Conservation (phyloP, 2,113 vertebrate genomes). For the Odobenus rosmarus region DNA sequence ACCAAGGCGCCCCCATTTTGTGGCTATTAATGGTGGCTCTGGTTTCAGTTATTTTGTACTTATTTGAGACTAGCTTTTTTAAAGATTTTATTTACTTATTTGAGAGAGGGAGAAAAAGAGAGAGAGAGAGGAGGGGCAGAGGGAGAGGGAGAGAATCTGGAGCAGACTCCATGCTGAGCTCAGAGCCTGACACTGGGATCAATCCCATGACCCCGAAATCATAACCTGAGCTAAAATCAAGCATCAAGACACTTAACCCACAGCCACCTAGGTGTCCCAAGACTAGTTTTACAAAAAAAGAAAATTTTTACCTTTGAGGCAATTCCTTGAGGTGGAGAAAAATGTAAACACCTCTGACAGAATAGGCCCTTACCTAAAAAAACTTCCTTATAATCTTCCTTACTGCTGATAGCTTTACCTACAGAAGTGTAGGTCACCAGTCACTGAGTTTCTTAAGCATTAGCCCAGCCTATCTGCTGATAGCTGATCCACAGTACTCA, state of each 20-base stretch:
- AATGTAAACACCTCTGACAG: background rate
- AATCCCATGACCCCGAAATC: background rate
- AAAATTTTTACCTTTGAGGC: background rate
- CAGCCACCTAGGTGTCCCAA: background rate
- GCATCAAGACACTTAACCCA: background rate
- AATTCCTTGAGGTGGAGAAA: background rate
- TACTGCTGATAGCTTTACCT: background rate
- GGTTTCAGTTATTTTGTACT: background rate
- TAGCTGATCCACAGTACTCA: background rate
- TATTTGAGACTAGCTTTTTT: background rate
- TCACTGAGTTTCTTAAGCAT: background rate
- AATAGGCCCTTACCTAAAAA: background rate
- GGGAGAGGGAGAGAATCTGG: background rate
- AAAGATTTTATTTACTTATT: background rate
- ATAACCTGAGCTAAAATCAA: background rate
- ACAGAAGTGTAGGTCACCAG: background rate
- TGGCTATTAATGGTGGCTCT: background rate
- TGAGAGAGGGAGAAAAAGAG: no score
- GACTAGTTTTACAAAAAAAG: background rate
- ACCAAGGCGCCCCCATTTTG: background rate
- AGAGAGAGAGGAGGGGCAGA: no score
- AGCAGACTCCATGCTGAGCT: background rate
- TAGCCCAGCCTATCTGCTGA: background rate
- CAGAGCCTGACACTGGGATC: no score
- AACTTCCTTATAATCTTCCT: background rate